Percentiles rank a stretch among this genome's conserved stretches.
Evolutionary conservation across 2,797 vertebrate species (phyloP).

Genomic region (Liparis tanakae): DNA sequence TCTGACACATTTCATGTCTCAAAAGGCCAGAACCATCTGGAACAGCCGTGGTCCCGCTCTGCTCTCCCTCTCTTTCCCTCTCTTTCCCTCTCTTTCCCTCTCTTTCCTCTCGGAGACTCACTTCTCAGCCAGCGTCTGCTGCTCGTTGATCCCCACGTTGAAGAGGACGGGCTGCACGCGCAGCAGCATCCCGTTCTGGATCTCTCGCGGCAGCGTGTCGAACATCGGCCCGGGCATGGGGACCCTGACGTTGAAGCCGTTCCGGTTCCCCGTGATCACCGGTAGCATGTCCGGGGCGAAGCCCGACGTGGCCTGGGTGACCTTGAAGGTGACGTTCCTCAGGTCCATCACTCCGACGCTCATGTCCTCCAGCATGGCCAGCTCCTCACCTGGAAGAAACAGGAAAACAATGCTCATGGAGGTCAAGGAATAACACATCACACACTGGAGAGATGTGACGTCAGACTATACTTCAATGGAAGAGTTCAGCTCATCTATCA

Average conservation of each 20-base stretch:
- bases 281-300: slow-evolving; percentile 94
- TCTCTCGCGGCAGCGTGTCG: slow-evolving; percentile 93
- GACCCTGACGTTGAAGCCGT: slow-evolving; percentile 96
- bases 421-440: too few species aligned
- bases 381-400: slow-evolving; percentile 89
- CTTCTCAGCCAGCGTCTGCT: slow-evolving; percentile 98
- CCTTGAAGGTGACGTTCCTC: slow-evolving; percentile 98
- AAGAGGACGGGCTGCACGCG: slow-evolving; percentile 97
- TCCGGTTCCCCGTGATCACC: slow-evolving; percentile 96
- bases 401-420: too few species aligned
- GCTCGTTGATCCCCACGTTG: slow-evolving; percentile 98
- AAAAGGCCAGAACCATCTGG: background rate
- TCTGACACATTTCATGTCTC: background rate
- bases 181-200: slow-evolving; percentile 98
- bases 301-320: slow-evolving; percentile 92
- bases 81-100: slow-evolving; percentile 44
- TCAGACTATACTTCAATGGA: too few species aligned
- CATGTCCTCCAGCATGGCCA: slow-evolving; percentile 99
- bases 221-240: slow-evolving; percentile 93
- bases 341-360: slow-evolving; percentile 95
- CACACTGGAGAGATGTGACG: too few species aligned
- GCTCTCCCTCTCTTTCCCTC: background rate
- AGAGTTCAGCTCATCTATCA: too few species aligned
- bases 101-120: slow-evolving; percentile 66
- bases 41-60: background rate